Conservation (phyloP, 2,113 vertebrate species). For the Tetrao urogallus region DNA sequence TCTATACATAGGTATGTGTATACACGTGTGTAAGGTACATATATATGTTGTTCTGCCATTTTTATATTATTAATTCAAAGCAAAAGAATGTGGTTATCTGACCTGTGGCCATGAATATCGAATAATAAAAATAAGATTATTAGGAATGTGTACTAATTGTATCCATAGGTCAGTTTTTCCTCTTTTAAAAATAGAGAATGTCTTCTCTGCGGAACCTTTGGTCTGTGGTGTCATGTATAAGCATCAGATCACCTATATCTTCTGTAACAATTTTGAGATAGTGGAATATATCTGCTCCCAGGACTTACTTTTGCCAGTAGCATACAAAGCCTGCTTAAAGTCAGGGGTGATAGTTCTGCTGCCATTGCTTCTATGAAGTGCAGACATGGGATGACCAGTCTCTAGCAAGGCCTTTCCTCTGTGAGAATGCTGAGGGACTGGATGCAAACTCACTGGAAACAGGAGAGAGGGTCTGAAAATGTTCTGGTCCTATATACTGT, state of each 20-base stretch:
- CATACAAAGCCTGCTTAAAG: background rate
- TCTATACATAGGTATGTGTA: fast-evolving
- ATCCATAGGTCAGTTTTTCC: background rate
- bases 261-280: background rate
- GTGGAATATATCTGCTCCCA: background rate
- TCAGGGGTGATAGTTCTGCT: background rate
- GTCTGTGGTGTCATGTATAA: fast-evolving
- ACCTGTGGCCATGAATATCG: background rate
- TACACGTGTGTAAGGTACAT: background rate
- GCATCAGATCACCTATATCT: fast-evolving
- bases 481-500: background rate
- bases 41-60: background rate
- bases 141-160: background rate
- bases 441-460: background rate
- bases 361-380: fast-evolving
- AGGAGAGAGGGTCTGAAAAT: background rate
- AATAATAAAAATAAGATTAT: background rate
- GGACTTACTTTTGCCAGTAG: background rate
- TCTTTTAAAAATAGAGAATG: background rate
- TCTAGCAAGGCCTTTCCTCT: background rate
- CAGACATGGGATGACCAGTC: background rate
- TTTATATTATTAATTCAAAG: background rate
- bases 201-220: background rate
- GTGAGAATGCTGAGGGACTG: background rate
- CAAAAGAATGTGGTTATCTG: background rate